Conservation (phyloP, 2,797 vertebrate species). For the Steatocranus sp. region DNA sequence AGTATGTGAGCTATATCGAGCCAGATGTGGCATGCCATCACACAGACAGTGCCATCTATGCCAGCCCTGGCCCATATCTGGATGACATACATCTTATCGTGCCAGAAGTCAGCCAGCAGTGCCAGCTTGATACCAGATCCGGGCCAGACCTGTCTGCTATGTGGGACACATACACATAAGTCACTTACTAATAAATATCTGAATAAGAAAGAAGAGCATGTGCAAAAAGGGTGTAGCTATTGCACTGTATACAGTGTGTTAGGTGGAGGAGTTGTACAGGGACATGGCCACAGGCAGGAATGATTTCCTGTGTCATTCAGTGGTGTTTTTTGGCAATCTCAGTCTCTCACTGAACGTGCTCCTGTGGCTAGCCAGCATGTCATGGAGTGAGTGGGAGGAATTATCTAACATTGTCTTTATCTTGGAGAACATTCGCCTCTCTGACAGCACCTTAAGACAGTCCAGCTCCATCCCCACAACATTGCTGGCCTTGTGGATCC, state of each 20-base stretch:
- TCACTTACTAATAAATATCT: background rate
- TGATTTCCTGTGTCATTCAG: background rate
- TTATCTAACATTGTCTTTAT: background rate
- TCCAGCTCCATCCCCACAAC: background rate
- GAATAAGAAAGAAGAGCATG: background rate
- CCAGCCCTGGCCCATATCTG: background rate
- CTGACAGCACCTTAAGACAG: background rate
- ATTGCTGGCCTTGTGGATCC: background rate
- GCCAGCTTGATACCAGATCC: background rate
- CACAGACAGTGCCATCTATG: background rate
- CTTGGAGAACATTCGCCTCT: background rate
- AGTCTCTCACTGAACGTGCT: background rate
- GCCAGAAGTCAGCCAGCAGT: background rate
- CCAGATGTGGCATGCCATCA: background rate
- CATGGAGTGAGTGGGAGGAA: background rate
- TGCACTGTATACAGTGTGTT: fast-evolving
- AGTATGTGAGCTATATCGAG: background rate
- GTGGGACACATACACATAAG: background rate
- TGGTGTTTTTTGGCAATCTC: background rate
- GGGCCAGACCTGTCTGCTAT: background rate
- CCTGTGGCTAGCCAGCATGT: background rate
- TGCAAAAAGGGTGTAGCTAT: background rate
- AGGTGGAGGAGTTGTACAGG: background rate
- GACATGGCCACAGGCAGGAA: background rate
- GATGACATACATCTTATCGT: background rate